Evolutionary conservation across 2,113 vertebrate genomes (phyloP).

Genomic region (Eretmochelys imbricata): DNA sequence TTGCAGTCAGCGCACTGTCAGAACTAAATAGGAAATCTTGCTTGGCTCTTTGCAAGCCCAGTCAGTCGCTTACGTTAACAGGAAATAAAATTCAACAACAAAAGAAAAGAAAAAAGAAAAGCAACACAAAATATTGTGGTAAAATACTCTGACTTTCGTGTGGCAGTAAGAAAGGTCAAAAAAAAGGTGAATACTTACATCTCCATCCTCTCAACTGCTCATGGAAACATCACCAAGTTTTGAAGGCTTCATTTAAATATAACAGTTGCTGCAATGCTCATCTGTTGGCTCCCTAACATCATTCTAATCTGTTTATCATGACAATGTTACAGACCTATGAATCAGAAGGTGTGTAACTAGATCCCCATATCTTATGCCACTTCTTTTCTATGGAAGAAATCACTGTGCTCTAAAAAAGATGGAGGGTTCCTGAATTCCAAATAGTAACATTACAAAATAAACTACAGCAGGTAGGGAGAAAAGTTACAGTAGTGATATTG

Average conservation of each 20-base stretch:
- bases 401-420: background rate
- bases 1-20: conserved; percentile 69
- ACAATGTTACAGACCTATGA: background rate
- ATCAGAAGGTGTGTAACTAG: background rate
- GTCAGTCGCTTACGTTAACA: conserved; percentile 8
- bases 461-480: background rate
- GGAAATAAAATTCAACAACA: conserved; percentile 47
- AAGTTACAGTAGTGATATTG: background rate
- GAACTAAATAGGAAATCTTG: conserved; percentile 41
- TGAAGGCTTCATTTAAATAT: background rate
- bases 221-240: background rate
- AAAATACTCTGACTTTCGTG: background rate
- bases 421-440: background rate
- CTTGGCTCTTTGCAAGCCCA: conserved; percentile 20
- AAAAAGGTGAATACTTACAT: background rate
- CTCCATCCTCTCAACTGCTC: background rate
- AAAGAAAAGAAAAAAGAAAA: background rate
- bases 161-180: background rate
- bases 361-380: background rate
- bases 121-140: background rate
- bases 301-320: background rate
- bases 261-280: background rate
- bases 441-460: background rate
- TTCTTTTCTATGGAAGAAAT: background rate
- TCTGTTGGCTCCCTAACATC: background rate